Conservation (phyloP, 2,113 vertebrate genomes). For the Dinomys branickii region DNA sequence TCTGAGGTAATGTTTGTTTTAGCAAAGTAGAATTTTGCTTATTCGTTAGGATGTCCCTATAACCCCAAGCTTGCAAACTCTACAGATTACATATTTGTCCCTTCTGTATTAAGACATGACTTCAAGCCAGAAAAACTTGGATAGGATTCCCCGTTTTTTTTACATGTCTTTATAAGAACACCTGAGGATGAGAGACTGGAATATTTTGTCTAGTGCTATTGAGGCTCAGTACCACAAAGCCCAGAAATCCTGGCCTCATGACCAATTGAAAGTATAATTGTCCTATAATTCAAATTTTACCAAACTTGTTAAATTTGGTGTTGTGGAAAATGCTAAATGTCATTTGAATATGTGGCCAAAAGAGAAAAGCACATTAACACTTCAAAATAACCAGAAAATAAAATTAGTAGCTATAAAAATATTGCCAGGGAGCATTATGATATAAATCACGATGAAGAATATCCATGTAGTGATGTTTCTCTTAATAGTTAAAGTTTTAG, state of each 20-base stretch:
- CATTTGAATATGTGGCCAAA: not conserved
- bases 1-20: conserved; percentile 29
- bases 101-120: not conserved
- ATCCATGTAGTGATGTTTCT: not conserved
- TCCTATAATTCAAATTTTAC: not conserved
- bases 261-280: not conserved
- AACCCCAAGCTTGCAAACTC: conserved; percentile 23
- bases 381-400: conserved; percentile 7
- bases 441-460: not conserved
- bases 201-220: not conserved
- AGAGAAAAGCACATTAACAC: not conserved
- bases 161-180: not conserved
- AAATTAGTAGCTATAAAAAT: not conserved
- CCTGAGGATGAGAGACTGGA: not conserved
- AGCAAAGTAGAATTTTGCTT: conserved; percentile 38
- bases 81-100: not conserved
- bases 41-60: conserved; percentile 22
- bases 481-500: not conserved
- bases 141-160: not conserved
- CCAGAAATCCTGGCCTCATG: not conserved
- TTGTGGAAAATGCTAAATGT: not conserved
- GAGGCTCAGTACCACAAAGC: not conserved
- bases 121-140: not conserved
- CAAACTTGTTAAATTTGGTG: not conserved
- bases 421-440: not conserved